phyloP scores from a whole-genome alignment of 2,113 vertebrate species.

The Crotalus tigris region DNA sequence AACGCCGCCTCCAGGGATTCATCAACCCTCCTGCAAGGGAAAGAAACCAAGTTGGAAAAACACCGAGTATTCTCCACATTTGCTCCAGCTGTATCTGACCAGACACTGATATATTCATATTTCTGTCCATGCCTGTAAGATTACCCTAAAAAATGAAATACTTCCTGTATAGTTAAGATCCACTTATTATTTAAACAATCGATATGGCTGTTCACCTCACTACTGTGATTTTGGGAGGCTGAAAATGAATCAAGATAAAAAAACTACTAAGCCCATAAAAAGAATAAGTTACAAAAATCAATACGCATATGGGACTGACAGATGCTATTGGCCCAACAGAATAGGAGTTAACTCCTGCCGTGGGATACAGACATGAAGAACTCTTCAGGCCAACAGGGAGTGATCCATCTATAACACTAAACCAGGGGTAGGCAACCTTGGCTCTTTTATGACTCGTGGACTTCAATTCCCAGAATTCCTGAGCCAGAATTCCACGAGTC shows the following conservation, averaged over 20 bases:
- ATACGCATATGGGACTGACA: not conserved
- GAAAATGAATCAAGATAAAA: not conserved
- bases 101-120: not conserved
- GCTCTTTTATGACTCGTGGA: no score
- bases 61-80: not conserved
- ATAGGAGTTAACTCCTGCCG: not conserved
- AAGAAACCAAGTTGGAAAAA: not conserved
- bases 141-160: not conserved
- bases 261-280: not conserved
- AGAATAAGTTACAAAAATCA: not conserved
- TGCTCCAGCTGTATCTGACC: not conserved
- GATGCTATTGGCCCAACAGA: not conserved
- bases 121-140: not conserved
- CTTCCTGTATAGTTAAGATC: not conserved
- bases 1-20: constrained; percentile 86
- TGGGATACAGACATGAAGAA: not conserved
- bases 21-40: constrained; percentile 78
- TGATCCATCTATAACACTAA: not conserved
- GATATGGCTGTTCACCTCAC: not conserved
- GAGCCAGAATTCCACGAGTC: no score
- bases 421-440: not conserved
- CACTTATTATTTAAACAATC: not conserved
- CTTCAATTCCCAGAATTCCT: no score
- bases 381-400: not conserved
- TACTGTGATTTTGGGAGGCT: not conserved